Percentiles rank a stretch among this genome's conserved stretches.
Evolutionary conservation across 2,888 invertebrate genomes (phyloP).

Genomic region (Lycophotia porphyrea): DNA sequence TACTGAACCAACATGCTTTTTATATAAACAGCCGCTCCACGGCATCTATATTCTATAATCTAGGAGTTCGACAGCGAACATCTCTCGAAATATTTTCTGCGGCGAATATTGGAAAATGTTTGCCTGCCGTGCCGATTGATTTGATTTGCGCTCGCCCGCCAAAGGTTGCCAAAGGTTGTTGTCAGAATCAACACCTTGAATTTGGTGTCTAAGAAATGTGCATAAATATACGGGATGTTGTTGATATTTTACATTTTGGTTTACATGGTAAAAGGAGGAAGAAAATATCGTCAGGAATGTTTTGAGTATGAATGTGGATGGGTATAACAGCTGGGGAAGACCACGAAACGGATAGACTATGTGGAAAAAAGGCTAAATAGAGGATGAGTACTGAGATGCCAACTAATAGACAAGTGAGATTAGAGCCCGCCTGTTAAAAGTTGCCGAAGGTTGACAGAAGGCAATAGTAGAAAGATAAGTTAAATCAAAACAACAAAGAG

Average conservation of each 20-base stretch:
- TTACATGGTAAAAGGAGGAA: conserved; percentile 7
- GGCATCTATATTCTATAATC: conserved; percentile 59
- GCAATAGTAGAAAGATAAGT: too few species aligned
- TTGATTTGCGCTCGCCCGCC: conserved; percentile 77
- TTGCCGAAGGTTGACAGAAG: too few species aligned
- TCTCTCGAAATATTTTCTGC: conserved; percentile 74
- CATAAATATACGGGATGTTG: conserved; percentile 52
- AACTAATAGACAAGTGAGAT: too few species aligned
- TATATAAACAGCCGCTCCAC: conserved; percentile 43
- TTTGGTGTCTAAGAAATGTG: conserved; percentile 56
- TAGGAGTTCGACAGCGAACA: conserved; percentile 62
- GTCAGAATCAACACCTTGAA: conserved; percentile 69
- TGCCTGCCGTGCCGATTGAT: conserved; percentile 79
- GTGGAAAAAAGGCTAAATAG: too few species aligned
- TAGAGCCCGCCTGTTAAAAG: too few species aligned
- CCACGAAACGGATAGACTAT: too few species aligned
- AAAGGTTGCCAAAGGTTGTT: conserved; percentile 68
- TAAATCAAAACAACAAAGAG: too few species aligned
- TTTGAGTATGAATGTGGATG: too few species aligned
- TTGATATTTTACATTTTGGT: conserved; percentile 43
- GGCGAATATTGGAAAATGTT: conserved; percentile 81
- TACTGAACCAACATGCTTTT: not conserved
- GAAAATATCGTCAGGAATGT: not conserved
- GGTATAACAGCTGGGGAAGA: too few species aligned
- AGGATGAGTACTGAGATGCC: too few species aligned